Evolutionary conservation across 2,888 invertebrate genomes (phyloP), one percentile per base, ranked within the genome.

Genomic region (Fissipunctia ypsillon): DNA sequence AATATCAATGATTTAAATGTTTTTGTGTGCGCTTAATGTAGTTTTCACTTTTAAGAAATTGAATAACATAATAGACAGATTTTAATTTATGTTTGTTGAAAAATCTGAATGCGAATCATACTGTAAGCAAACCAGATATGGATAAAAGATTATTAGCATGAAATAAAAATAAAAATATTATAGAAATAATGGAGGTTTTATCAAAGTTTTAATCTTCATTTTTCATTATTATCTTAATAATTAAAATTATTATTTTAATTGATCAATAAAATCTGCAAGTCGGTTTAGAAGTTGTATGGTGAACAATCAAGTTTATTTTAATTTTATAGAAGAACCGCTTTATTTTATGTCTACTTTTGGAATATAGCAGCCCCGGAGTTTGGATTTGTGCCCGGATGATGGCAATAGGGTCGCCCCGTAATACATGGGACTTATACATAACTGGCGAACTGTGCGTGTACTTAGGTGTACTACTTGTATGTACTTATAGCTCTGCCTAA

Each of bases 1-100:
- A 69, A 50, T n/a, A 35, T 35, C 56, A 25, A 59, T 66, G 10
- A 14, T 48, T 31, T 12, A n/a, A 56, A 19, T 19, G 16, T 4
- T 35, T 45, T 28, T n/a, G 4, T 28, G 28, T 28, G 14, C 14
- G 41, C 43, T 3, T n/a, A 57, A 43, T 56, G 16, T 19, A 54
- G 57, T 70, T 82, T 77, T 84, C 57, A 63, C 73, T 73, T 79
- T 73, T 74, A 19, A 43, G 70, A 77, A 68, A 64, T 69, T 61
- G 2, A 28, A 16, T 50, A 56, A n/a, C 22, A 56, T 35, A 19
- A 19, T 28, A 35, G 2, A 43, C 19, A 38, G 19, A 28, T 60
- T 28, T 54, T 22, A 22, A 54, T 56, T 35, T 63, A 48, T 61
- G 2, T 50, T 28, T 10, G 9, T 70, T 57, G 3, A 38, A 52